Percentiles rank a stretch among this genome's conserved stretches.
These are phyloP conservation scores for Pandemis cinnamomeana DNA, from an alignment of 2,888 invertebrate genomes.

Conservation along the genomic window DNA sequence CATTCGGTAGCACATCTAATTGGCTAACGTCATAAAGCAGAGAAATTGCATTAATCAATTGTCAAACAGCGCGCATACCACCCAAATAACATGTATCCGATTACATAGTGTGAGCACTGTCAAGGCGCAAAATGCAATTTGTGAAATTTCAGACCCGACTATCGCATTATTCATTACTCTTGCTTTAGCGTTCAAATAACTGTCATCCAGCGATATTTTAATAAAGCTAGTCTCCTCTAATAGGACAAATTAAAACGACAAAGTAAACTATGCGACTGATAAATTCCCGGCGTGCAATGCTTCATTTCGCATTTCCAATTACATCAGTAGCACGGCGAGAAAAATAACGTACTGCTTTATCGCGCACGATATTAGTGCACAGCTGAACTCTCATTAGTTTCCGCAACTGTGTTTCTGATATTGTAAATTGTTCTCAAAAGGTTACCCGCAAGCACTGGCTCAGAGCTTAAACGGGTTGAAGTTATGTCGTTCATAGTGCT, in stretches of 20 bases:
- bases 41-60: slow-evolving; percentile 82
- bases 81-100: slow-evolving; percentile 57
- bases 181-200: slow-evolving; percentile 42
- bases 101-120: slow-evolving; percentile 53
- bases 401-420: slow-evolving; percentile 7
- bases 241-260: slow-evolving; percentile 37
- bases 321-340: slow-evolving; percentile 4
- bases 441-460: slow-evolving; percentile 33
- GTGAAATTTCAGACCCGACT: slow-evolving; percentile 47
- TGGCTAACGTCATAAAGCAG: slow-evolving; percentile 62
- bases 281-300: slow-evolving; percentile 31
- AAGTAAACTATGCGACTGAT: slow-evolving; percentile 39
- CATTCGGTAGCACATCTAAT: slow-evolving; percentile 51
- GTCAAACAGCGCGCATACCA: slow-evolving; percentile 67
- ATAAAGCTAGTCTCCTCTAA: slow-evolving; percentile 38
- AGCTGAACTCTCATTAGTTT: slow-evolving; percentile 17
- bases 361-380: not conserved
- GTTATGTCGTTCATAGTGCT: slow-evolving; percentile 61
- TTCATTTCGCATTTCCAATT: slow-evolving; percentile 33
- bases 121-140: slow-evolving; percentile 60
- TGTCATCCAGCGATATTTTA: slow-evolving; percentile 30
- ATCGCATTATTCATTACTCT: slow-evolving; percentile 35
- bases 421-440: slow-evolving; percentile 20
- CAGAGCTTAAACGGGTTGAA: slow-evolving; percentile 46
- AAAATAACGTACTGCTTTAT: slow-evolving; percentile 20